phyloP scores from a whole-genome alignment of 2,888 invertebrate genomes.

The Seira sanloemensis region DNA sequence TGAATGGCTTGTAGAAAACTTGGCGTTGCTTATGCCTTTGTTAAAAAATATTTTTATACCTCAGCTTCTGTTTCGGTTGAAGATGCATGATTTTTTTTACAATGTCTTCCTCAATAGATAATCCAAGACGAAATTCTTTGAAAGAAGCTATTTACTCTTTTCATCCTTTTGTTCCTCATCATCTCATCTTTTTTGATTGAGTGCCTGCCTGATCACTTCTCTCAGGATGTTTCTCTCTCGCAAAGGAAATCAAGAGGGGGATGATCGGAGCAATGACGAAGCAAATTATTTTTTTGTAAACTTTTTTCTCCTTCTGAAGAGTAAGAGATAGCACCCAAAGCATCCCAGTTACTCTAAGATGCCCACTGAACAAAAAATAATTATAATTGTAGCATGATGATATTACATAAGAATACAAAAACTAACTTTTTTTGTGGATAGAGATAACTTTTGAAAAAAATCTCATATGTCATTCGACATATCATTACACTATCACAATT shows the following conservation, averaged over 20 bases:
- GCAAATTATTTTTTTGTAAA: not conserved
- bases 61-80: not conserved
- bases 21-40: not conserved
- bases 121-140: not conserved
- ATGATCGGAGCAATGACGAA: not conserved
- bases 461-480: slow-evolving; percentile 2
- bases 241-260: not conserved
- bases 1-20: no score
- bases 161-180: not conserved
- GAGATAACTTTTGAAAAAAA: not conserved
- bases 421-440: not conserved
- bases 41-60: no score
- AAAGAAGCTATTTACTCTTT: not conserved
- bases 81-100: not conserved
- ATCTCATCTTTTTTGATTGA: not conserved
- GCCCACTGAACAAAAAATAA: not conserved
- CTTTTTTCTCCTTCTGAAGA: no score
- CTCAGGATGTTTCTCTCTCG: not conserved
- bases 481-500: slow-evolving; percentile 6
- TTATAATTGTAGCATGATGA: not conserved
- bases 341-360: not conserved
- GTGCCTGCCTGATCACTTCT: not conserved
- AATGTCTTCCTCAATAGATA: not conserved
- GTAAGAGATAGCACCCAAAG: not conserved
- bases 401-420: not conserved